Percentiles rank a stretch among this genome's conserved stretches.
phyloP scores from a whole-genome alignment of 2,797 vertebrate species.

The Sebastes matsubarae region DNA sequence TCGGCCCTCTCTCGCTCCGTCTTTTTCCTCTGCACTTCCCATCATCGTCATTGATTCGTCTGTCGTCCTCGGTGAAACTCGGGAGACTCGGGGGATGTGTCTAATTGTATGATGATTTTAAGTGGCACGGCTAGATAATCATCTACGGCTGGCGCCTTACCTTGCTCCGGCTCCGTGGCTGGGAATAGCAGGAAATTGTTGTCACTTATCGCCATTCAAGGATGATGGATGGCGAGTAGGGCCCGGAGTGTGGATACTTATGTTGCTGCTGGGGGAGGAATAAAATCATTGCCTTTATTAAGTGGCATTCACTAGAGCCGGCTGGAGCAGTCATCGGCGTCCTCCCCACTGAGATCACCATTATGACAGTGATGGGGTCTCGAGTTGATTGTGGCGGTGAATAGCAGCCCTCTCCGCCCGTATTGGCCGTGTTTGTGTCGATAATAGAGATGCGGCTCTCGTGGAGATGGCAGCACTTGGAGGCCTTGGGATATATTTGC shows the following conservation, averaged over 20 bases:
- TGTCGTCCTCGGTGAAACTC: conserved; percentile 44
- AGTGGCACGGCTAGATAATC: conserved; percentile 68
- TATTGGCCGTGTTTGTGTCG: conserved; percentile 35
- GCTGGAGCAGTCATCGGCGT: conserved; percentile 36
- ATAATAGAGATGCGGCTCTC: conserved; percentile 54
- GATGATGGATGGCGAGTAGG: conserved; percentile 71
- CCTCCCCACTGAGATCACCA: conserved; percentile 52
- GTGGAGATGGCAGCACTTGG: conserved; percentile 22
- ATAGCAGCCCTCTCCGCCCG: conserved; percentile 32
- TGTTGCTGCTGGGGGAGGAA: conserved; percentile 58
- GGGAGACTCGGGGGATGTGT: conserved; percentile 50
- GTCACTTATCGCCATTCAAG: conserved; percentile 73
- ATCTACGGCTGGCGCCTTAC: conserved; percentile 39
- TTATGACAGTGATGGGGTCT: conserved; percentile 66
- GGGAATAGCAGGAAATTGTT: conserved; percentile 66
- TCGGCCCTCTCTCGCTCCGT: not conserved
- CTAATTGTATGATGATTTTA: conserved; percentile 77
- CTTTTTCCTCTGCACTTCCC: conserved; percentile 28
- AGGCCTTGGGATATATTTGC: conserved; percentile 50
- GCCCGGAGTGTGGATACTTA: conserved; percentile 67
- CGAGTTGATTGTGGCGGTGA: conserved; percentile 51
- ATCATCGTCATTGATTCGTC: conserved; percentile 65
- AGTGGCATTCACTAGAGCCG: conserved; percentile 65
- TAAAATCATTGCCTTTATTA: conserved; percentile 79
- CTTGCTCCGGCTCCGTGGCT: conserved; percentile 29